Conservation (phyloP, 2,113 vertebrate genomes). For the Salvator merianae region DNA sequence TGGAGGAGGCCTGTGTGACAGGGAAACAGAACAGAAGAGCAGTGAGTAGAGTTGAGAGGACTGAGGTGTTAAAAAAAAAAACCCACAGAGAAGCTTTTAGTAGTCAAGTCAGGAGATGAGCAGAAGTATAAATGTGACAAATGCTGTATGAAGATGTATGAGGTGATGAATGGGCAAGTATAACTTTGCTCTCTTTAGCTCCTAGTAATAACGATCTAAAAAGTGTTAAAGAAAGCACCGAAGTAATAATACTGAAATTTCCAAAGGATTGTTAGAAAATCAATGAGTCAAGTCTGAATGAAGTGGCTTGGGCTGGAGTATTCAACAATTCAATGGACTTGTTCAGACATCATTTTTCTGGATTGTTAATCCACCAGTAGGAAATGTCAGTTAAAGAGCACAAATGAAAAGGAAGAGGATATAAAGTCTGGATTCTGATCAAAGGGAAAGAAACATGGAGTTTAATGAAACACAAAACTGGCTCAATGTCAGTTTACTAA, state of each 20-base stretch:
- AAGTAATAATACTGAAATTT: neutral
- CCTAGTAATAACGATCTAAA: neutral
- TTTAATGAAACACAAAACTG: neutral
- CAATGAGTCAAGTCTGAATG: neutral
- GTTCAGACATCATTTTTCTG: neutral
- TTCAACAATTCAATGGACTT: neutral
- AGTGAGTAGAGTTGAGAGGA: neutral
- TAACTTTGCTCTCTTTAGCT: neutral
- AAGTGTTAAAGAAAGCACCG: neutral
- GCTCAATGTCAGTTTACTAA: neutral
- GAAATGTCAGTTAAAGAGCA: neutral
- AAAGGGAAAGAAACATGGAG: neutral
- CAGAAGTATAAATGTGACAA: neutral
- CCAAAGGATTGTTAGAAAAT: neutral
- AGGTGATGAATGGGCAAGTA: neutral
- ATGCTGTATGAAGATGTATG: neutral
- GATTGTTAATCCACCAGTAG: neutral
- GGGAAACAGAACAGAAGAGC: neutral
- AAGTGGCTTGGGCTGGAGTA: neutral
- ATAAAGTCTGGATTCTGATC: neutral
- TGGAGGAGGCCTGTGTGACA: neutral
- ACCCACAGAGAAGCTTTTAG: neutral
- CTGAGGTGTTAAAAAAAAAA: neutral
- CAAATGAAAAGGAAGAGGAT: neutral
- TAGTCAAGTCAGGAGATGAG: neutral